Evolutionary conservation across 2,888 invertebrate species (phyloP), one percentile per base, ranked within the genome.

Genomic region (Caenorhabditis drosophilae): DNA sequence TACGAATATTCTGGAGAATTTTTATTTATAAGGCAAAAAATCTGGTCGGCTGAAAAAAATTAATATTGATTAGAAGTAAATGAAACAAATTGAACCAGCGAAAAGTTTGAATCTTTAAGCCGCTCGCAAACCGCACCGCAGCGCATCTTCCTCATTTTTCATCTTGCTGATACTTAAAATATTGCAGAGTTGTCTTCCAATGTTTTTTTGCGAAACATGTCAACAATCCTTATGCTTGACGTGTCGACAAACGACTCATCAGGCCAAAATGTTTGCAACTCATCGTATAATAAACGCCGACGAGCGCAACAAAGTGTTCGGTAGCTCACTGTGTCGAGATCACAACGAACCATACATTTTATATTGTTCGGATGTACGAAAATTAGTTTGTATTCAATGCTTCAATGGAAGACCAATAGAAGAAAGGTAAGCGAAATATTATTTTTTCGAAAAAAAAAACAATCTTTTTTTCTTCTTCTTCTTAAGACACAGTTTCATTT

Each of bases 151-250:
- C n/a, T n/a, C n/a, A n/a, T n/a, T n/a, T n/a, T n/a, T n/a, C n/a
- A n/a, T n/a, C n/a, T n/a, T n/a, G n/a, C n/a, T n/a, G n/a, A n/a
- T n/a, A n/a, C n/a, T n/a, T n/a, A n/a, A n/a, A n/a, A n/a, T n/a
- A n/a, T n/a, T n/a, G n/a, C n/a, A n/a, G n/a, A 16, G 7, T 6
- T 27, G 16, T 27, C 80, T 78, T 44, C 89, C 89, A 57, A 90
- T 90, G 90, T 90, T 87, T 84, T 90, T 90, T 86, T 90, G 90
- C 86, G 90, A 89, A 83, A 90, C 90, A 46, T 90, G 90, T 83
- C 89, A 89, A 59, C 90, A 90, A 86, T 89, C 90, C 3, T 84
- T 90, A 58, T 90, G 90, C 84, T 87, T 86, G 20, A 86, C 87
- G 60, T 90, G 90, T 84, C 86, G 90, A 49, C 89, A 89, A 78